Evolutionary conservation across 2,888 invertebrate species (phyloP), one percentile per base, ranked within the genome.

Genomic region (Aleiodes testaceus): DNA sequence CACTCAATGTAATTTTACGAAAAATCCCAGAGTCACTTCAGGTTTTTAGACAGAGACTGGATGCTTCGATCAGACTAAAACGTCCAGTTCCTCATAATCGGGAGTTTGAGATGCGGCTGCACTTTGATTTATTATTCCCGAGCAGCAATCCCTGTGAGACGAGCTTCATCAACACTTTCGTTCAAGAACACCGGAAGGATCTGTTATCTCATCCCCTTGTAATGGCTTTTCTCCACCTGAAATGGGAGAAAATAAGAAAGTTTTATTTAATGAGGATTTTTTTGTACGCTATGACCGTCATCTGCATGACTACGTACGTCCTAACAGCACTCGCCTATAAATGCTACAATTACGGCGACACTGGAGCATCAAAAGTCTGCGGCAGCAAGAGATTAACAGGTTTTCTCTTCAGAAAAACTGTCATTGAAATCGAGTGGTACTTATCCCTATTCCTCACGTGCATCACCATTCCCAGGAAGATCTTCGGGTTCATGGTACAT

Each of bases 191-290:
- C 2, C 86, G 88, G 16, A 89, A 89, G 63, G 87, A 88, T 59
- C 75, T 87, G 3, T 79, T 89, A 6, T 87, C 88, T 2, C 89
- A 89, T 79, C 89, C 89, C 0, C 78, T 89, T 3, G 88, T 88
- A 6, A 88, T 88, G 82, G 88, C 89, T 0, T 89, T 89, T 53
- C 80, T 89, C 1, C 87, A 88, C 65, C 79, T 89, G 1, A 89
- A 89, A 72, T 89, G 89, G 89, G 85, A 87, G 72, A 87, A 88
- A 66, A 88, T 89, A 16, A 79, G 88, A 0, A 88, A 88, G 59
- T 88, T 88, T 73, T 89, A 89, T 74, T 70, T 88, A 0, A 77
- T 82, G 50, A 81, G 85, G 50, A 85, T 88, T 36, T 75, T 87
- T 0, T 75, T 86, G 0, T 88, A 87, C 70, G 82, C 84, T 0